phyloP scores from a whole-genome alignment of 2,797 vertebrate species.

The Notoglanidium macrostoma region DNA sequence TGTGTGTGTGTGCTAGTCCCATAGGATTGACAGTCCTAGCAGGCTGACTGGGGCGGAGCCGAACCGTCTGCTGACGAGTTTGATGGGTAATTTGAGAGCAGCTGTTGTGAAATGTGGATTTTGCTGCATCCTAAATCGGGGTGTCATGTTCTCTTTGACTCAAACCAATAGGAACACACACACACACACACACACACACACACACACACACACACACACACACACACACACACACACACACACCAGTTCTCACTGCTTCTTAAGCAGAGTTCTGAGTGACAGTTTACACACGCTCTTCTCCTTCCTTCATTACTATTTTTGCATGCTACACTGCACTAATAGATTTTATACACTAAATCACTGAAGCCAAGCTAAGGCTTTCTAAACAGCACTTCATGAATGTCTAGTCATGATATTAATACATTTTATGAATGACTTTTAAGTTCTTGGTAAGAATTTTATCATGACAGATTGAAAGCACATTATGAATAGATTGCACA shows the following conservation, averaged over 20 bases:
- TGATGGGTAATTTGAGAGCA: slow-evolving; percentile 59
- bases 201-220: background rate
- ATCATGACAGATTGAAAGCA: background rate
- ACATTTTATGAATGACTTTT: background rate
- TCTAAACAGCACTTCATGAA: background rate
- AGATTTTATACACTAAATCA: background rate
- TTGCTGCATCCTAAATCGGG: slow-evolving; percentile 52
- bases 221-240: background rate
- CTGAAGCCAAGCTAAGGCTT: background rate
- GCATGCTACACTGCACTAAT: slow-evolving; percentile 12
- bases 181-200: background rate
- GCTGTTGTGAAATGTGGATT: slow-evolving; percentile 55
- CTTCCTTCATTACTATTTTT: slow-evolving; percentile 37
- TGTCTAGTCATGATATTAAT: background rate
- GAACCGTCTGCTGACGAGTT: slow-evolving; percentile 39
- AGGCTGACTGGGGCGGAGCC: slow-evolving; percentile 44
- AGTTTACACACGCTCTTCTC: slow-evolving; percentile 10
- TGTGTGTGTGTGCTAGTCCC: slow-evolving; percentile 3
- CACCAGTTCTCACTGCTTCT: background rate
- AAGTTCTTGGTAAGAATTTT: background rate
- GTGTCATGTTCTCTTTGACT: slow-evolving; percentile 57
- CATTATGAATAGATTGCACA: background rate
- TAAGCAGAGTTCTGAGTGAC: background rate
- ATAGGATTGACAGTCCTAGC: slow-evolving; percentile 34
- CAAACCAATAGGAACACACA: slow-evolving; percentile 29